Percentiles rank a stretch among this genome's conserved stretches.
Evolutionary conservation across 2,113 vertebrate species (phyloP).

Genomic region (Centropristis striata): DNA sequence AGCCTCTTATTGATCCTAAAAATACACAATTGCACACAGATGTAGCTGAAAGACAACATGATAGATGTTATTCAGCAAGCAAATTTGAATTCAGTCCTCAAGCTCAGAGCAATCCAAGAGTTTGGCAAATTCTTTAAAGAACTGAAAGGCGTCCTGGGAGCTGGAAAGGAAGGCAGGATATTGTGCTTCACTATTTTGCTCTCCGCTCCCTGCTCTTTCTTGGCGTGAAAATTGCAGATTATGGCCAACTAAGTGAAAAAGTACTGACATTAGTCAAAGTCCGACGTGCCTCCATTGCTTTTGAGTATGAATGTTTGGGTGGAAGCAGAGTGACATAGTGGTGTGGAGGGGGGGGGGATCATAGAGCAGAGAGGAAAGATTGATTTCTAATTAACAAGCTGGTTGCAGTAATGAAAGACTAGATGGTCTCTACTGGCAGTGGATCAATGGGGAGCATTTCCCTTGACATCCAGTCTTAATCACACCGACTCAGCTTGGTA

Average conservation of each 20-base stretch:
- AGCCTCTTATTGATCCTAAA: constrained; percentile 1
- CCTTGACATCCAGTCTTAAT: constrained; percentile 75
- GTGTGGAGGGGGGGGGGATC: constrained; percentile 21
- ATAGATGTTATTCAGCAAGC: constrained; percentile 18
- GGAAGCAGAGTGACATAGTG: constrained; percentile 44
- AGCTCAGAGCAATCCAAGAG: constrained; percentile 13
- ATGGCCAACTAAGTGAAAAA: constrained; percentile 70
- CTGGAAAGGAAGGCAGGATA: constrained; percentile 64
- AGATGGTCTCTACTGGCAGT: constrained; percentile 68
- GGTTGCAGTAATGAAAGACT: constrained; percentile 77
- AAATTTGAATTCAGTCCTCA: constrained; percentile 36
- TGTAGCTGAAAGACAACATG: constrained; percentile 24
- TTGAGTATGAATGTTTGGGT: constrained; percentile 59
- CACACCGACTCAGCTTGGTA: constrained; percentile 62
- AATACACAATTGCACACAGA: constrained; percentile 28
- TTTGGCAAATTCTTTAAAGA: constrained; percentile 53
- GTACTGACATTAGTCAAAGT: constrained; percentile 65
- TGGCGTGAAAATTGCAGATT: constrained; percentile 65
- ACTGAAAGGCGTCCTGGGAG: constrained; percentile 58
- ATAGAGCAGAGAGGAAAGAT: constrained; percentile 51
- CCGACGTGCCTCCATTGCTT: constrained; percentile 45
- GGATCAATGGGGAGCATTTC: constrained; percentile 76
- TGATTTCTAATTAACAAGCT: constrained; percentile 83
- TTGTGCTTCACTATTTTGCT: constrained; percentile 47
- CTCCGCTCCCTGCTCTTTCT: constrained; percentile 55